phyloP scores from a whole-genome alignment of 2,113 vertebrate genomes.

The Saguinus imperator region DNA sequence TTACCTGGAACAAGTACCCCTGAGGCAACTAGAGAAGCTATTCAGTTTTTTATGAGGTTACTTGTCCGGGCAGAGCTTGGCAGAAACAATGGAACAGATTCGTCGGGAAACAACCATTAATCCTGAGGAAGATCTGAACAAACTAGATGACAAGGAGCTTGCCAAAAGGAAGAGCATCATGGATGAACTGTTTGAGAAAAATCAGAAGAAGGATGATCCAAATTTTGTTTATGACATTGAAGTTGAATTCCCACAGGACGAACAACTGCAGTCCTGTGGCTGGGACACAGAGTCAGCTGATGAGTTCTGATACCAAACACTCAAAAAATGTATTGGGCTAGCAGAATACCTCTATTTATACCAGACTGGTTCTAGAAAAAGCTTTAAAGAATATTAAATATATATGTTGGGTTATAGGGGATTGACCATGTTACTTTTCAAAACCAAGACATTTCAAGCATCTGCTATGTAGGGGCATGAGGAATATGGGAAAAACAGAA shows the following conservation, averaged over 20 bases:
- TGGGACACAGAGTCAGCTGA: constrained; percentile 90
- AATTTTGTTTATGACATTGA: constrained; percentile 93
- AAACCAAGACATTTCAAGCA: neutral
- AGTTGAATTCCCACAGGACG: constrained; percentile 89
- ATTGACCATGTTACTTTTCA: constrained; percentile 26
- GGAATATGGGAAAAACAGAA: constrained; percentile 17
- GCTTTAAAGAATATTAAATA: neutral
- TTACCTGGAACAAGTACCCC: constrained; percentile 89
- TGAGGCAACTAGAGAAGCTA: constrained; percentile 90
- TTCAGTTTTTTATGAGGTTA: constrained; percentile 88
- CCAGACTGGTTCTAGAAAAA: constrained; percentile 10
- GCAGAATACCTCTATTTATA: neutral
- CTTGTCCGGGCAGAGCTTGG: constrained; percentile 86
- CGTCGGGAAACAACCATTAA: constrained; percentile 83
- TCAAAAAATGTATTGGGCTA: neutral
- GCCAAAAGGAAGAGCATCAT: constrained; percentile 92
- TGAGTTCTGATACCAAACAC: constrained; percentile 81
- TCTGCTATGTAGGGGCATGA: neutral
- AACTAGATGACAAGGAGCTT: constrained; percentile 92
- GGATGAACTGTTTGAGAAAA: constrained; percentile 94
- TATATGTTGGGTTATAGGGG: neutral
- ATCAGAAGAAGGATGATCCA: constrained; percentile 90
- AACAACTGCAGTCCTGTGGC: constrained; percentile 87
- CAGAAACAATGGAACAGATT: constrained; percentile 86
- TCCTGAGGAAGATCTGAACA: constrained; percentile 94